Evolutionary conservation across 2,888 invertebrate genomes (phyloP).

Genomic region (Stratiomys singularior): DNA sequence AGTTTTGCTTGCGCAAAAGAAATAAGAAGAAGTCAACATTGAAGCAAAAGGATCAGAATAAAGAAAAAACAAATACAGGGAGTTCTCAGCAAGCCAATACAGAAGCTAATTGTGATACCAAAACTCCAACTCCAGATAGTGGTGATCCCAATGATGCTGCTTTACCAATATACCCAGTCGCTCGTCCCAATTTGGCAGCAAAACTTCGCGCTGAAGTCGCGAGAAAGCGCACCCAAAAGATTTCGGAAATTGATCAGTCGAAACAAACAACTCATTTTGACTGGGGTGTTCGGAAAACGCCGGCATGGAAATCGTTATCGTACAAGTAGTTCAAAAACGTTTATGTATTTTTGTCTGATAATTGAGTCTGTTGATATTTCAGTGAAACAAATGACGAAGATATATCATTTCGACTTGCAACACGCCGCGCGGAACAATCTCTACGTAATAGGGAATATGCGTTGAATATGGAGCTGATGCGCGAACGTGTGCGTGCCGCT

Average conservation of each 20-base stretch:
- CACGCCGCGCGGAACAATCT: conserved; percentile 63
- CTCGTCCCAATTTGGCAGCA: conserved; percentile 64
- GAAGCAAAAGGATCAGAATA: conserved; percentile 10
- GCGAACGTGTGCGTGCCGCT: conserved; percentile 63
- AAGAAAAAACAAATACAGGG: not conserved
- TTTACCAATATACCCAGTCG: conserved; percentile 63
- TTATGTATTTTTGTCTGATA: not conserved
- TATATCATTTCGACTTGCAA: conserved; percentile 61
- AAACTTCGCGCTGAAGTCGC: conserved; percentile 62
- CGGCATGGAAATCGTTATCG: conserved; percentile 64
- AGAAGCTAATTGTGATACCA: conserved; percentile 19
- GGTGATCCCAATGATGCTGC: conserved; percentile 52
- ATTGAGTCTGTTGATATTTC: conserved; percentile 9
- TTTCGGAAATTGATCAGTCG: conserved; percentile 56
- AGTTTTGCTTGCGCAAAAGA: conserved; percentile 53
- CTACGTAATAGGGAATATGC: conserved; percentile 62
- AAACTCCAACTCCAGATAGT: conserved; percentile 48
- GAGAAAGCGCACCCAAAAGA: conserved; percentile 60
- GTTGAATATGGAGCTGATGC: conserved; percentile 64
- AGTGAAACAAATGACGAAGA: conserved; percentile 64
- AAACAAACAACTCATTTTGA: conserved; percentile 55
- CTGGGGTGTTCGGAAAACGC: conserved; percentile 65
- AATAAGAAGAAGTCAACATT: not conserved
- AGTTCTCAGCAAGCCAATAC: not conserved
- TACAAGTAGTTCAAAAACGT: conserved; percentile 57